phyloP scores from a whole-genome alignment of 2,888 invertebrate species.

The Oscheius sp. region DNA sequence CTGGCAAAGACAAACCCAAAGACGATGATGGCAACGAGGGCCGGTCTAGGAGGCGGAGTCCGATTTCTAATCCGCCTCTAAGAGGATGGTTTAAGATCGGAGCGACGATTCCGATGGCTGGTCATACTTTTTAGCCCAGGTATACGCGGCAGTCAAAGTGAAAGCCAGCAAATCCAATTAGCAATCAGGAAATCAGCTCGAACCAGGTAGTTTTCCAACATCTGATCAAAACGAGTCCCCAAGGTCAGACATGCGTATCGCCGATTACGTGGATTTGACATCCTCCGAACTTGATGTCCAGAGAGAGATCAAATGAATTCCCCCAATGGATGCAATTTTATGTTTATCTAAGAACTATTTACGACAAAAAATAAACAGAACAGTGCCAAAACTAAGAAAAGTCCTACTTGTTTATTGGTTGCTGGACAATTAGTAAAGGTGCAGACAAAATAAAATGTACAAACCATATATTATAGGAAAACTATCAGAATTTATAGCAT shows the following conservation, averaged over 20 bases:
- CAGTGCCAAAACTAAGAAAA: too few species aligned
- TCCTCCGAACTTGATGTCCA: too few species aligned
- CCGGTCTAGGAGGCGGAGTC: conserved; percentile 27
- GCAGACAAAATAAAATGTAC: too few species aligned
- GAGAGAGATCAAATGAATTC: too few species aligned
- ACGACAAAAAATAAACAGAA: too few species aligned
- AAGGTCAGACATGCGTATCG: conserved; percentile 14
- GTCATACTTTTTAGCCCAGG: conserved; percentile 5
- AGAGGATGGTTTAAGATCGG: background rate
- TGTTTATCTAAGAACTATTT: too few species aligned
- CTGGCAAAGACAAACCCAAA: conserved; percentile 5
- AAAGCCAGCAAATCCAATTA: background rate
- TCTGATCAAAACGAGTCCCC: conserved; percentile 22
- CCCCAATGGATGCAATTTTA: too few species aligned
- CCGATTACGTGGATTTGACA: conserved; percentile 26
- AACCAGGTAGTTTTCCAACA: background rate
- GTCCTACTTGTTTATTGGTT: too few species aligned
- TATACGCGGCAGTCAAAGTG: background rate
- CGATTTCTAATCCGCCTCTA: conserved; percentile 31
- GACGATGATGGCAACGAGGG: conserved; percentile 14
- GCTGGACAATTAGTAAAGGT: too few species aligned
- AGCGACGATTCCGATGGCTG: background rate
- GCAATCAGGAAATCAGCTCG: too few species aligned
- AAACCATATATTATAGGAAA: too few species aligned
- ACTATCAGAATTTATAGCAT: too few species aligned